Conservation (phyloP, 2,888 invertebrate species). For the Sarcophaga variegata region DNA sequence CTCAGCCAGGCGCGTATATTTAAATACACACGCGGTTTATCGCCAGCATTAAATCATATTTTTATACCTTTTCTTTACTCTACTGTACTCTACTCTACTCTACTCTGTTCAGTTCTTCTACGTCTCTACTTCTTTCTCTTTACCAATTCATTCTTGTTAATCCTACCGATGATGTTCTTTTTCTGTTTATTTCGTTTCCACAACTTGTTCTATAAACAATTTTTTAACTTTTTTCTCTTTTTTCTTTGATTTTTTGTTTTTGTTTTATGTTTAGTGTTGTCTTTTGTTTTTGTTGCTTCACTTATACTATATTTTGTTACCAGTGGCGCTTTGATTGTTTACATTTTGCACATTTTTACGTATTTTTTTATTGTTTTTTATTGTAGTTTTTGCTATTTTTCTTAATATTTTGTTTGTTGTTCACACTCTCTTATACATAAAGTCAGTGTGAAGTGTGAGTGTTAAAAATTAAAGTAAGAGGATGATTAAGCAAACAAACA, state of each 20-base stretch:
- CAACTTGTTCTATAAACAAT: slow-evolving; percentile 61
- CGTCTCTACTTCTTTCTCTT: slow-evolving; percentile 11
- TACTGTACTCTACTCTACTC: background rate
- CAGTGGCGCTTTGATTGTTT: slow-evolving; percentile 78
- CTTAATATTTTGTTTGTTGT: background rate
- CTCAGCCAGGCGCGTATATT: slow-evolving; percentile 79
- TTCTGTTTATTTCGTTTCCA: slow-evolving; percentile 52
- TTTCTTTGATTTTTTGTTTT: slow-evolving; percentile 22
- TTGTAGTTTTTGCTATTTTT: slow-evolving; percentile 26
- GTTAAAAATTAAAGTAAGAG: too few species aligned
- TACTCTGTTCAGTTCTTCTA: background rate
- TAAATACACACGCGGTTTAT: slow-evolving; percentile 82
- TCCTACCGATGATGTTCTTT: slow-evolving; percentile 57
- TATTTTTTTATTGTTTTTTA: slow-evolving; percentile 31
- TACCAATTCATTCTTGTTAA: slow-evolving; percentile 56
- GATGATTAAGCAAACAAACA: too few species aligned
- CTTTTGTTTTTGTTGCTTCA: slow-evolving; percentile 36
- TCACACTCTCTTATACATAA: too few species aligned
- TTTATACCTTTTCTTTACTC: slow-evolving; percentile 73
- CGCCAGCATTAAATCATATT: slow-evolving; percentile 82
- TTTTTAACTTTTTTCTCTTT: slow-evolving; percentile 42
- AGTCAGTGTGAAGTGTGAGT: too few species aligned
- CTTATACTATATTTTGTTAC: slow-evolving; percentile 44
- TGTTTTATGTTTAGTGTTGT: slow-evolving; percentile 6
- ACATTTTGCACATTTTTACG: slow-evolving; percentile 78